Evolutionary conservation across 2,888 invertebrate species (phyloP).

Genomic region (Craniophora ligustri): DNA sequence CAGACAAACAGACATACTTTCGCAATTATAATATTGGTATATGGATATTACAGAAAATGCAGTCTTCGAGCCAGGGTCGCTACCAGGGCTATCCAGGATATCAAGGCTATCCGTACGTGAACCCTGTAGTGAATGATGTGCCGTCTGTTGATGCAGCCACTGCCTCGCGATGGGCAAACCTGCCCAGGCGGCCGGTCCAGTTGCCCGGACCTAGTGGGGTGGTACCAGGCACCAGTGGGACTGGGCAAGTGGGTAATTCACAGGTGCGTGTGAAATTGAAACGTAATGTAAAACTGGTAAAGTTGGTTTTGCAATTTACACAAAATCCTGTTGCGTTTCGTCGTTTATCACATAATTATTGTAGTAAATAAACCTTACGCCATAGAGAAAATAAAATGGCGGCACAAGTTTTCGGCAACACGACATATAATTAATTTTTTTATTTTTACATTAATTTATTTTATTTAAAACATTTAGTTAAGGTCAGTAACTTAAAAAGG

Average conservation of each 20-base stretch:
- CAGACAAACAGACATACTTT: too few relatives aligned
- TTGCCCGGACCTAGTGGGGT: conserved; percentile 12
- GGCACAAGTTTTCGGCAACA: too few relatives aligned
- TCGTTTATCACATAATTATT: too few relatives aligned
- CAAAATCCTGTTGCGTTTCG: too few relatives aligned
- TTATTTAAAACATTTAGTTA: too few relatives aligned
- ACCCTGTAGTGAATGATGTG: conserved; percentile 66
- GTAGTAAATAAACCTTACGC: too few relatives aligned
- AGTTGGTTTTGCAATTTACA: too few relatives aligned
- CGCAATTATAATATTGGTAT: neutral
- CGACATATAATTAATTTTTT: too few relatives aligned
- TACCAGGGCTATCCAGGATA: conserved; percentile 50
- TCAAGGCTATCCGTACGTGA: conserved; percentile 77
- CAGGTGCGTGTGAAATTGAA: conserved; percentile 13
- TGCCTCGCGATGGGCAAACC: conserved; percentile 64
- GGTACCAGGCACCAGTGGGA: neutral
- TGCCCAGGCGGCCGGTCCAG: conserved; percentile 62
- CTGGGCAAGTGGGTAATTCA: conserved; percentile 12
- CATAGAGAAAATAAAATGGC: too few relatives aligned
- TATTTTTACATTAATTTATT: too few relatives aligned
- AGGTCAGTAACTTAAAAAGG: too few relatives aligned
- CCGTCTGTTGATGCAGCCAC: conserved; percentile 63
- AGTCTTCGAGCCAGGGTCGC: conserved; percentile 17
- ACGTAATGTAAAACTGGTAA: too few relatives aligned
- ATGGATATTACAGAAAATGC: conserved; percentile 25